These are phyloP conservation scores for Ditylenchus weischeri DNA, from an alignment of 2,888 invertebrate genomes.

Conservation along the genomic window DNA sequence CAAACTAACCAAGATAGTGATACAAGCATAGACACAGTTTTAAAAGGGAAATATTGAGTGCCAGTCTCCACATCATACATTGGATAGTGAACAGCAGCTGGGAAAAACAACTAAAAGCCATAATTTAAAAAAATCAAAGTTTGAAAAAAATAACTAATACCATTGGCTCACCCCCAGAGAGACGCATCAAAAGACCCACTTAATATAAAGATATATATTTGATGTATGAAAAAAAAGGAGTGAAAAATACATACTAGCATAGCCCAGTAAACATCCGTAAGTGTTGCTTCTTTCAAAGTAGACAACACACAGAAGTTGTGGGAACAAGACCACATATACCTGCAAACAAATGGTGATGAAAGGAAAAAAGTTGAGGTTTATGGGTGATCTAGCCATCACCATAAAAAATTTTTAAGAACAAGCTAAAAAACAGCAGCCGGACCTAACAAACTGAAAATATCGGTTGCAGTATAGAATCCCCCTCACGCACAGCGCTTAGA, in stretches of 20 bases:
- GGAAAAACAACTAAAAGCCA: conserved; percentile 64
- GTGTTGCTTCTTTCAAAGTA: conserved; percentile 94
- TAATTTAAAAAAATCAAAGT: too few species aligned
- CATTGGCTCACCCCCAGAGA: conserved; percentile 82
- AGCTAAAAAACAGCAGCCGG: too few species aligned
- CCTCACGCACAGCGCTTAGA: too few species aligned
- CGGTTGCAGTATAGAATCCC: too few species aligned
- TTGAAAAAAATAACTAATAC: conserved; percentile 60
- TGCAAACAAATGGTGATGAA: too few species aligned
- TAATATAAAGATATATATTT: conserved; percentile 9
- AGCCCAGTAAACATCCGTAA: conserved; percentile 78
- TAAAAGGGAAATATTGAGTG: conserved; percentile 85
- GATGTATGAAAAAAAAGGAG: background rate
- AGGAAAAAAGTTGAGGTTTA: too few species aligned
- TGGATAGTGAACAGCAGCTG: conserved; percentile 81
- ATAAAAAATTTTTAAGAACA: too few species aligned
- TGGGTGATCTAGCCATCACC: too few species aligned
- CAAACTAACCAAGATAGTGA: conserved; percentile 67
- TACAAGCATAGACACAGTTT: conserved; percentile 87
- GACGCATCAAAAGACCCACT: conserved; percentile 65
- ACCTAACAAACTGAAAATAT: too few species aligned
- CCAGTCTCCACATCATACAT: conserved; percentile 64
- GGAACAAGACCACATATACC: conserved; percentile 93
- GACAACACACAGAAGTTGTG: conserved; percentile 93
- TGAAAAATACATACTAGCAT: conserved; percentile 37